Base-by-base conservation (phyloP, 1,140 invertebrate species). In the Ceratitis capitata region DNA sequence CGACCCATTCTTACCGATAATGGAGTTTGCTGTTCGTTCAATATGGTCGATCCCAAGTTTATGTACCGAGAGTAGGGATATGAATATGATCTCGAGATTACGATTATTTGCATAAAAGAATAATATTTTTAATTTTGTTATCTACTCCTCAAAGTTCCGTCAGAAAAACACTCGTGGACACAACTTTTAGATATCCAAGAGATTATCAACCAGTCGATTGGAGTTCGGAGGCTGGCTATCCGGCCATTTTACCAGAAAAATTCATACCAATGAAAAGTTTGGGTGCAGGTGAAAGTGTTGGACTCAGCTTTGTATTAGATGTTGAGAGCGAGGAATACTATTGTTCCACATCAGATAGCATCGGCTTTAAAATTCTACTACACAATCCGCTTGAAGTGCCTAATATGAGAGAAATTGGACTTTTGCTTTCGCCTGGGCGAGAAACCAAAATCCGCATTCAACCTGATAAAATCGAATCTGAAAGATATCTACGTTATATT, bases 11-110 rank as follows among this genome's bases (percentile, higher is more conserved):
- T 97, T 58, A 97, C 96, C 0, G 96, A 97, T 85, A 96, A 97
- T 89, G 96, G 96, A 1, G 93, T 96, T 0, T 97, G 96, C 89
- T 97, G 96, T 91, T 95, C 95, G 4, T 97, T 97, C 87, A 97
- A 97, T 89, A 94, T 94, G 85, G 93, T 96, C 1, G 94, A 95
- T 78, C 92, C 93, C 10, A 93, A 95, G 61, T 94, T 93, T 74
- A 94, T 96, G 91, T 95, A 95, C 87, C 69, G 92, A 90, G 61
- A 86, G 87, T 56, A 87, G 87, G 87, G 89, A 85, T 12, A 85
- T 82, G 51, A 84, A 29, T 26, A 84, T 16, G 2, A 49, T 5
- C 39, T n/a, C n/a, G n/a, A n/a, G n/a, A n/a, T n/a, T n/a, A n/a
- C n/a, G n/a, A n/a, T n/a, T 89, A 88, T 86, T 88, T 10, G 88